These are phyloP conservation scores for Zosterops borbonicus DNA, from an alignment of 2,113 vertebrate genomes.

Conservation along the genomic window DNA sequence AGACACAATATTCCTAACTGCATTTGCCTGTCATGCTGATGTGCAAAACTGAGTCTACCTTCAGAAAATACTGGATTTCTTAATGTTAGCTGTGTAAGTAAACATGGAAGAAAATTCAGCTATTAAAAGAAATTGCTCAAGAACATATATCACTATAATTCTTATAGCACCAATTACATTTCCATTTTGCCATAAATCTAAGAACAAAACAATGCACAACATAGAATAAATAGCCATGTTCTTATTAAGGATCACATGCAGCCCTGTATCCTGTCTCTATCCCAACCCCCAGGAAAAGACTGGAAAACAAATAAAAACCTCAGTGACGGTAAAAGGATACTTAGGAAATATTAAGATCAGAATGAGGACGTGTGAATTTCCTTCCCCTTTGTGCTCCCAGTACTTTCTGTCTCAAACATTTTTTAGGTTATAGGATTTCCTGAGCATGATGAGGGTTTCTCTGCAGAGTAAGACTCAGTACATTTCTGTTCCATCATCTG, in stretches of 20 bases:
- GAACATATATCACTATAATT: not conserved
- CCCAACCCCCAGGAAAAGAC: not conserved
- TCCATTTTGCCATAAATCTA: not conserved
- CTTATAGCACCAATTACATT: not conserved
- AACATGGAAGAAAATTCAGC: not conserved
- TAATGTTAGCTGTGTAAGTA: not conserved
- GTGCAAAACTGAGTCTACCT: not conserved
- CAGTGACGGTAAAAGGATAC: not conserved
- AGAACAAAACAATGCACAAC: not conserved
- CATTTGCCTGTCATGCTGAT: not conserved
- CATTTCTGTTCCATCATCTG: not conserved
- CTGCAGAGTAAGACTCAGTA: not conserved
- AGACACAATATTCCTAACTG: not conserved
- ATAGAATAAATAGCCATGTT: not conserved
- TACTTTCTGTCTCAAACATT: not conserved
- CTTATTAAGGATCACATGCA: not conserved
- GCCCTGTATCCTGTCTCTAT: not conserved
- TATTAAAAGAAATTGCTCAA: not conserved
- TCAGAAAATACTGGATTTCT: not conserved
- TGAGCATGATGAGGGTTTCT: not conserved
- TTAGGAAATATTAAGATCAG: not conserved
- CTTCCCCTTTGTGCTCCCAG: not conserved
- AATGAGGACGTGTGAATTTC: not conserved
- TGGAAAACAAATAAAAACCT: not conserved
- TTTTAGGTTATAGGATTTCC: slow-evolving; percentile 16